Evolutionary conservation across 2,888 invertebrate species (phyloP), one percentile per base, ranked within the genome.

Genomic region (Eupelmus urozonus): DNA sequence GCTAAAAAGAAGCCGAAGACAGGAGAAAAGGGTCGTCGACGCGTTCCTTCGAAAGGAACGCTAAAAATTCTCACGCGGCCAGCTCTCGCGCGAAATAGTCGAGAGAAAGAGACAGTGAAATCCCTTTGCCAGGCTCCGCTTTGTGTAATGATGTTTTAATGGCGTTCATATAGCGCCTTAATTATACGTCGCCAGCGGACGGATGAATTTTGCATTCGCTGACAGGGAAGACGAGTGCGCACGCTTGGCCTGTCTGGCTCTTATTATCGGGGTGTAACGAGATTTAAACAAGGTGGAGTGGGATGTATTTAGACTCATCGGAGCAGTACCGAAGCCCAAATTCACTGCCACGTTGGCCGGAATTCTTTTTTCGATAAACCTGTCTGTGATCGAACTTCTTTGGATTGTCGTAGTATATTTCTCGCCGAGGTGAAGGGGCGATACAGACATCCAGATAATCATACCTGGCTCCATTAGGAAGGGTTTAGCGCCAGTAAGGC

Each of bases 371-470:
- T 51, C 13, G 16, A 78, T 65, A 77, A 79, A 82, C 9, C 91
- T 83, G 2, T 90, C 90, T 0, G 91, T n/a, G 90, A 74, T 89
- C 82, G 74, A 91, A 91, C 55, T 85, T 86, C 0, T 86, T 82
- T 0, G 91, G 90, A 18, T 91, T 84, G 0, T 87, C 81, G 76
- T 85, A 90, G 76, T n/a, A n/a, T 87, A 85, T 2, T 87, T 79
- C 0, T 86, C 83, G 79, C 90, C 90, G 0, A 81, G 82, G 3
- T 91, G 90, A 5, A 90, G 67, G 0, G 84, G 85, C 57, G 83
- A 83, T 3, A 87, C 81, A 0, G 90, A 89, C n/a, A 91, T 76
- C 72, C 83, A 83, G 0, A 90, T 34, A 0, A 70, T 78, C 0
- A 82, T 83, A 0, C 87, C 90, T n/a, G 87, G 85, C 66, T 86